These are phyloP conservation scores for Helicoverpa armigera DNA, from an alignment of 1,140 invertebrate species.

Conservation along the genomic window DNA sequence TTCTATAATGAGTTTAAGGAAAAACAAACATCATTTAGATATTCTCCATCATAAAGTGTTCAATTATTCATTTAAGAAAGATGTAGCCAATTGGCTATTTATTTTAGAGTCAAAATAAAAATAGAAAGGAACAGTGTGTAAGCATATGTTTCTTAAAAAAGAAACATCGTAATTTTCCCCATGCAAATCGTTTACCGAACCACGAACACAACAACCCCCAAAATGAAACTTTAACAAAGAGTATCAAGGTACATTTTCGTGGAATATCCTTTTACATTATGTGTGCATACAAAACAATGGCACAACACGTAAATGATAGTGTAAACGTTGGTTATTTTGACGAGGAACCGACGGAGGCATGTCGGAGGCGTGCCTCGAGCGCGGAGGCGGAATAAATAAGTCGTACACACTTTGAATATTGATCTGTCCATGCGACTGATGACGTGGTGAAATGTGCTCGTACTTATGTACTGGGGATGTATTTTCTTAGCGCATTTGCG, in stretches of 20 bases:
- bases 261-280: not conserved
- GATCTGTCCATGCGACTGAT: constrained; percentile 27
- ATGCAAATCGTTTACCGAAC: not conserved
- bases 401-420: constrained; percentile 38
- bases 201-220: not conserved
- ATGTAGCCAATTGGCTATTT: too few species aligned
- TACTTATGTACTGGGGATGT: too few species aligned
- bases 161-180: too few species aligned
- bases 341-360: constrained; percentile 28
- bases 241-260: constrained; percentile 8
- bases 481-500: too few species aligned
- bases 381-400: constrained; percentile 35
- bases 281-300: constrained; percentile 28
- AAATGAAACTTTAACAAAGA: not conserved
- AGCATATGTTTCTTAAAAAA: too few species aligned
- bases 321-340: constrained; percentile 39
- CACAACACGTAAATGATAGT: constrained; percentile 40
- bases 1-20: too few species aligned
- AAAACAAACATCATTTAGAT: too few species aligned
- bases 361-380: constrained; percentile 20
- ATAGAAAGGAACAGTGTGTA: too few species aligned
- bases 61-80: too few species aligned
- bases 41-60: too few species aligned
- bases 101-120: too few species aligned
- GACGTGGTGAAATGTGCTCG: not conserved